Base-by-base conservation (phyloP, 2,113 vertebrate genomes). In the Oreochromis spilurus region DNA sequence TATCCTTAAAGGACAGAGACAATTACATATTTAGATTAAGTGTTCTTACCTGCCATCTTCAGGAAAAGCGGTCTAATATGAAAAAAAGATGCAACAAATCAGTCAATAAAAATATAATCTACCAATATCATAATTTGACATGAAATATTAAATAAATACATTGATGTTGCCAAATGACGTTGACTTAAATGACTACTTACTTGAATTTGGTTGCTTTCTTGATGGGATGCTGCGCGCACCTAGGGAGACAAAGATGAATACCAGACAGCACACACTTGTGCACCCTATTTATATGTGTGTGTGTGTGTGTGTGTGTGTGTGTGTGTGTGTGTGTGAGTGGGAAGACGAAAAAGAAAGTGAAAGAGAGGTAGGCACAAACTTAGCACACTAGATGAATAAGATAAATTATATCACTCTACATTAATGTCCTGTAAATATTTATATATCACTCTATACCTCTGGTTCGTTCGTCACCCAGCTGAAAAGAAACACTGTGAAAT, bases 191-290 rank as follows among this genome's bases (percentile, higher is more conserved):
- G 50, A 52, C 19, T 52, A 53, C 19, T 10, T 53, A 53, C 19
- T 53, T n/a, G 50, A 53, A 53, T 53, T 5, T 4, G 9, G 19
- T n/a, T 53, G 17, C 50, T n/a, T 53, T 9, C 19, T 53, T n/a
- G 9, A n/a, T 53, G 1, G 50, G 8, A 53, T 5, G 9, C 3
- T 9, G 19, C 4, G 1, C 8, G 9, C 8, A 53, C 2, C 7
- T 2, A 53, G 8, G 50, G 50, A 53, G 19, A n/a, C 8, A n/a
- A 9, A 19, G 19, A 53, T 53, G 9, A n/a, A 53, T n/a, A 53
- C 50, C 45, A 53, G 50, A 5, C 8, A 53, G 19, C 19, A 3
- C 8, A 17, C 48, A 50, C 16, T 17, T n/a, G 50, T 4, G 2
- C 7, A 50, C 48, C 16, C 48, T 7, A 4, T 52, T 19, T 52